These are phyloP conservation scores for Lepilemur septentrionalis DNA, from an alignment of 2,797 vertebrate species.

Conservation along the genomic window DNA sequence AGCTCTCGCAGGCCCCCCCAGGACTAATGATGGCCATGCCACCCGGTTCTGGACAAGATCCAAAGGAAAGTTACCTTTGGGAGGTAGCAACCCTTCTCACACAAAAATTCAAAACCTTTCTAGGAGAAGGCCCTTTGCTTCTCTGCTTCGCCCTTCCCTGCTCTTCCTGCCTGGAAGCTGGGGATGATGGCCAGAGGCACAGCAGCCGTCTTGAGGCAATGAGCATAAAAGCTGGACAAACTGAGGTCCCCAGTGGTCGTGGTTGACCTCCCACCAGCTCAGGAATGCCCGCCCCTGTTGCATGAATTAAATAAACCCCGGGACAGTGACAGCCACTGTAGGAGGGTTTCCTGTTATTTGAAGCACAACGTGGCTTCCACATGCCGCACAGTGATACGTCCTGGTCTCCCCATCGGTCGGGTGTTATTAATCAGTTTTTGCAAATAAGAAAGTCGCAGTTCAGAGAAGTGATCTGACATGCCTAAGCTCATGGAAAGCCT, in stretches of 20 bases:
- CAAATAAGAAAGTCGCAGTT: neutral
- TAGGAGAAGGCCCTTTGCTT: neutral
- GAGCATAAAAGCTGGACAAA: neutral
- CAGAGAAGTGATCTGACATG: neutral
- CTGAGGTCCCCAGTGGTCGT: accelerated
- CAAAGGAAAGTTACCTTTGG: neutral
- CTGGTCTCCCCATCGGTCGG: neutral
- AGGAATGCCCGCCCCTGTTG: too few relatives aligned
- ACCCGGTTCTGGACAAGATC: neutral
- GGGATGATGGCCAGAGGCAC: neutral
- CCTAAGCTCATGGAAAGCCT: neutral
- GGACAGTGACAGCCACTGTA: neutral
- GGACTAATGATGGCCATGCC: accelerated
- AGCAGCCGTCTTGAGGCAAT: neutral
- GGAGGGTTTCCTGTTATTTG: neutral
- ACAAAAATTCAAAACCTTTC: neutral
- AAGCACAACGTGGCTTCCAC: neutral
- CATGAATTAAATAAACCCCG: neutral
- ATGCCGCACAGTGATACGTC: neutral
- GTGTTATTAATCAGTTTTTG: neutral
- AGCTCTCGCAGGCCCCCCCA: neutral
- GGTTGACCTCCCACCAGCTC: neutral
- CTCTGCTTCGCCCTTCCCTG: too few relatives aligned
- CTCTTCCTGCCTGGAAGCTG: neutral
- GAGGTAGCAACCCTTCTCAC: neutral